Evolutionary conservation across 2,888 invertebrate genomes (phyloP), one percentile per base, ranked within the genome.

Genomic region (Germaria angustata): DNA sequence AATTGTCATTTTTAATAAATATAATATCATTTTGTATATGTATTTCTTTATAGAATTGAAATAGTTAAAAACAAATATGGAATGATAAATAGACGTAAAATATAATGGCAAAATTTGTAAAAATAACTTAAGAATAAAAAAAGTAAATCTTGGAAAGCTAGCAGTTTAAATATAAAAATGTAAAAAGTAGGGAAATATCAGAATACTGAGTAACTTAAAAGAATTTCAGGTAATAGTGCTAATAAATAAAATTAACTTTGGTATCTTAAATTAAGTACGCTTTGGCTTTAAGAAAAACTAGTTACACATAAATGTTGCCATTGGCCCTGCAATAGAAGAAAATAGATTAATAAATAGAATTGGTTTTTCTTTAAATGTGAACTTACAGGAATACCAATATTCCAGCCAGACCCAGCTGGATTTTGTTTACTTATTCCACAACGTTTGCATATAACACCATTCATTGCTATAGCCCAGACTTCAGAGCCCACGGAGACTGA

Each of bases 381-480:
- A 73, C 85, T 86, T 85, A 91, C 91, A 34, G 90, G 88, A 61
- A 95, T 94, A 36, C 95, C 94, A 51, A 93, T 92, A 87, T 94
- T 94, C 97, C 97, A 98, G 32, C 95, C 94, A 34, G 94, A 93
- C 61, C 97, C 97, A 72, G 94, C 93, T 2, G 95, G 95, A 92
- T 94, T 95, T 41, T 93, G 93, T 53, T 92, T 90, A 11, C 95
- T 95, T 41, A 97, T 94, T 17, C 97, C 97, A 84, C 95, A 93
- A 71, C 97, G 93, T 79, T 95, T 93, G 83, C 94, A 93, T 59
- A 96, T 91, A 22, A 93, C 92, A 13, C 96, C 95, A 84, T 94
- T 94, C 59, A 93, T 92, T 11, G 95, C 94, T 55, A 95, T 92
- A 0, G 95, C 96, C 96, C 96, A 96, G 51, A 96, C 95, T 89